These are phyloP conservation scores for Tenthredo amoena DNA, from an alignment of 2,888 invertebrate species.

Conservation along the genomic window DNA sequence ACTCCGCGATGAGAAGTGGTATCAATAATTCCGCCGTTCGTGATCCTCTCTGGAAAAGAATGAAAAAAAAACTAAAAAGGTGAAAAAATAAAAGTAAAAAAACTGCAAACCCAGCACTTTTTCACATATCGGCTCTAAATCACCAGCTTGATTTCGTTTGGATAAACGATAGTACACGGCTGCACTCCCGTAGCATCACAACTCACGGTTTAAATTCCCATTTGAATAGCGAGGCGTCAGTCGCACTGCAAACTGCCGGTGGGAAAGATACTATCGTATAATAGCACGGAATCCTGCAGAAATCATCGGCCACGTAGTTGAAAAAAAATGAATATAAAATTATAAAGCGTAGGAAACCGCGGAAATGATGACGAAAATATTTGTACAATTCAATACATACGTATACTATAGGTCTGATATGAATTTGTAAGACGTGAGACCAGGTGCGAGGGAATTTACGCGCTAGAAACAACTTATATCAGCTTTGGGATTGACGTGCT, in stretches of 20 bases:
- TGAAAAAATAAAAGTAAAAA: neutral
- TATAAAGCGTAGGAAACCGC: too few relatives aligned
- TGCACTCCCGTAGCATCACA: slow-evolving; percentile 29
- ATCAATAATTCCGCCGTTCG: slow-evolving; percentile 16
- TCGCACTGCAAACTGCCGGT: neutral
- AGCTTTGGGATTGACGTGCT: slow-evolving; percentile 23
- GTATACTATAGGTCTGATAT: neutral
- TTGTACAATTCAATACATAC: too few relatives aligned
- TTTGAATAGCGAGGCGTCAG: slow-evolving; percentile 37
- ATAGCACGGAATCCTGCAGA: neutral
- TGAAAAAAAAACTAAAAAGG: neutral
- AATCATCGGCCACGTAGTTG: neutral
- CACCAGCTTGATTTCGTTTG: slow-evolving; percentile 41
- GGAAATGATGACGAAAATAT: too few relatives aligned
- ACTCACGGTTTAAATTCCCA: slow-evolving; percentile 43
- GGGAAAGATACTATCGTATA: slow-evolving; percentile 23
- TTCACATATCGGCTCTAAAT: slow-evolving; percentile 47
- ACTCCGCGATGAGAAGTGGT: slow-evolving; percentile 12
- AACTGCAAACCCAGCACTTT: slow-evolving; percentile 7
- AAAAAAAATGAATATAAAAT: neutral
- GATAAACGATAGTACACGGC: slow-evolving; percentile 44
- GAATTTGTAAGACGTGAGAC: neutral
- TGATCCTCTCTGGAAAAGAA: neutral
- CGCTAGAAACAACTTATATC: slow-evolving; percentile 19
- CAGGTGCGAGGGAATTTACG: neutral